A percentile compares a stretch with the other conserved stretches of the same genome.
Evolutionary conservation across 2,888 invertebrate species (phyloP).

Genomic region (Teinopalpus imperialis): DNA sequence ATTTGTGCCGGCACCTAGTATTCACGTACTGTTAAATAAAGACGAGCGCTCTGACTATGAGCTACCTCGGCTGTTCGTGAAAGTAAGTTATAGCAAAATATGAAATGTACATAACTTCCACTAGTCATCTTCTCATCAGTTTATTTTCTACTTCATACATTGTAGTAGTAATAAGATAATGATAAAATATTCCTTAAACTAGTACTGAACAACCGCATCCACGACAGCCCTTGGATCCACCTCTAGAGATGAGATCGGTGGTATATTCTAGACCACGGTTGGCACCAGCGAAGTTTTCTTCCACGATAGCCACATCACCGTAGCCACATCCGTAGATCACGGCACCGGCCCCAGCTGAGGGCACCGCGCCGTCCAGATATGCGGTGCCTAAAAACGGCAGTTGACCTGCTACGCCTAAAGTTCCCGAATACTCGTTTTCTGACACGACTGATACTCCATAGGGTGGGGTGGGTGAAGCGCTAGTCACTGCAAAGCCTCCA

Average conservation of each 20-base stretch:
- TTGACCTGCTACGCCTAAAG: constrained; percentile 34
- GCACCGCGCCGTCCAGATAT: constrained; percentile 28
- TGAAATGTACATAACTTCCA: too few relatives aligned
- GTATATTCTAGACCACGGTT: background rate
- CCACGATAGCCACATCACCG: constrained; percentile 27
- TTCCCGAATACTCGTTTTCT: constrained; percentile 40
- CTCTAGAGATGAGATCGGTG: background rate
- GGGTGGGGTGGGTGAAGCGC: constrained; percentile 7
- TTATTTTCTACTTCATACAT: too few relatives aligned
- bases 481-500: constrained; percentile 14
- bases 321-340: constrained; percentile 32
- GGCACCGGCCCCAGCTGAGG: constrained; percentile 29
- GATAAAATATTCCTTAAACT: too few relatives aligned
- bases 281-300: constrained; percentile 12
- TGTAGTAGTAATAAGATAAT: too few relatives aligned
- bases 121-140: too few relatives aligned
- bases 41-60: too few relatives aligned
- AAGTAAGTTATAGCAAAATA: too few relatives aligned
- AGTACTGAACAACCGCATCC: constrained; percentile 15
- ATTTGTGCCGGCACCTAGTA: too few relatives aligned
- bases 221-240: background rate
- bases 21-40: too few relatives aligned
- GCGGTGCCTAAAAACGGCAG: constrained; percentile 32
- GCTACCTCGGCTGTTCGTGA: too few relatives aligned
- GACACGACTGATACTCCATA: constrained; percentile 26